These are phyloP conservation scores for pig (Sus scrofa) DNA, from an alignment of 2,113 vertebrate species.

Conservation along the genomic window DNA sequence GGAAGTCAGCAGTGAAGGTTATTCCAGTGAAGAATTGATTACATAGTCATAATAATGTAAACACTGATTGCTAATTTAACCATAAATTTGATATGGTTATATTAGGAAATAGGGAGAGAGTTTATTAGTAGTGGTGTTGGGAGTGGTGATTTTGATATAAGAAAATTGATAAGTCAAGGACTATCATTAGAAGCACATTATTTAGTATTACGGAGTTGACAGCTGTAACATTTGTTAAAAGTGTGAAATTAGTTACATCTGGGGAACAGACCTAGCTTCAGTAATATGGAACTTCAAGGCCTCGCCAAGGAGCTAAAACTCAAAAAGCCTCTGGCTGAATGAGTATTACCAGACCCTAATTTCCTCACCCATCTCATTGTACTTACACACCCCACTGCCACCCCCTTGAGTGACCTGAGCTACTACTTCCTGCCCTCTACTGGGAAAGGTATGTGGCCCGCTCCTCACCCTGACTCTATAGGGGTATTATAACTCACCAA, in stretches of 20 bases:
- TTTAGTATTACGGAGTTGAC: background rate
- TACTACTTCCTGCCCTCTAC: too few relatives aligned
- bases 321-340: too few relatives aligned
- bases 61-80: background rate
- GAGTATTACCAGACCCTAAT: too few relatives aligned
- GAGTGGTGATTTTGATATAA: background rate
- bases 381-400: too few relatives aligned
- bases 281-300: too few relatives aligned
- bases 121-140: background rate
- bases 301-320: too few relatives aligned
- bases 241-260: slow-evolving; percentile 35
- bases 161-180: background rate
- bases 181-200: background rate
- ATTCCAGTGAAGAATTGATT: background rate
- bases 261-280: slow-evolving; percentile 21
- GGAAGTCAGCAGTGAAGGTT: background rate
- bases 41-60: background rate
- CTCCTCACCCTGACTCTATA: too few relatives aligned
- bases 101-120: background rate
- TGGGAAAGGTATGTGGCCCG: too few relatives aligned
- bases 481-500: too few relatives aligned
- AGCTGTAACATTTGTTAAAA: slow-evolving; percentile 20
- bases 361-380: too few relatives aligned
- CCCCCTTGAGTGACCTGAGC: too few relatives aligned
- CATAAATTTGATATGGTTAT: background rate